Evolutionary conservation across 2,113 vertebrate species (phyloP), one percentile per base, ranked within the genome.

Genomic region (Mesembrinibis cayennensis): DNA sequence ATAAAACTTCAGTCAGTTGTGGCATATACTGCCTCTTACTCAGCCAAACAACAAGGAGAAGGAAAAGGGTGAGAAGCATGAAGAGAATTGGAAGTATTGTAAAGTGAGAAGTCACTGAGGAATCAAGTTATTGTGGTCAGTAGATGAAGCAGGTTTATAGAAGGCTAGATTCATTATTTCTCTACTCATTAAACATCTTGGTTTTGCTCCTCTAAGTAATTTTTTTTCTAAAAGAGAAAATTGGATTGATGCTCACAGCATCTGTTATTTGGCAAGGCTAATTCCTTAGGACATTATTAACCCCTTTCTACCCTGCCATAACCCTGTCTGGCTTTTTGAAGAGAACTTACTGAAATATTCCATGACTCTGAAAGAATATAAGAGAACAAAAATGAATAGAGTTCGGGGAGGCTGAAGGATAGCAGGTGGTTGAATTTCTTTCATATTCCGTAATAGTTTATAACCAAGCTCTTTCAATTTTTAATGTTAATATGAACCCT

Each of bases 281-380:
- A 90, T 91, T 96, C 40, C 62, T 85, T 72, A 76, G 84, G 70
- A 93, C 58, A 61, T 61, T 82, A 67, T 94, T 82, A 86, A 87
- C 74, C 49, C 49, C 13, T 61, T 79, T 67, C 29, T 96, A 79
- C 18, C 14, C 56, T 65, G 15, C 29, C 36, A 21, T 69, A 93
- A 79, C 23, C 69, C 47, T 36, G 5, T 66, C 27, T 70, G 69
- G 10, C 9, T 78, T 84, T 89, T 67, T 53, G n/a, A 87, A 81
- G 45, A 69, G 13, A 73, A 58, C 70, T 84, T 81, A 45, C 78
- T 77, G 55, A 74, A 90, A 42, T 87, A 90, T 82, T 76, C 52
- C 6, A 19, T 74, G 32, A 55, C 29, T 69, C 47, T 70, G 63
- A 70, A 93, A 62, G n/a, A 77, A 70, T 69, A 22, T 63, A 81